Evolutionary conservation across 2,888 invertebrate genomes (phyloP), one percentile per base, ranked within the genome.

Genomic region (Ectobius pallidus): DNA sequence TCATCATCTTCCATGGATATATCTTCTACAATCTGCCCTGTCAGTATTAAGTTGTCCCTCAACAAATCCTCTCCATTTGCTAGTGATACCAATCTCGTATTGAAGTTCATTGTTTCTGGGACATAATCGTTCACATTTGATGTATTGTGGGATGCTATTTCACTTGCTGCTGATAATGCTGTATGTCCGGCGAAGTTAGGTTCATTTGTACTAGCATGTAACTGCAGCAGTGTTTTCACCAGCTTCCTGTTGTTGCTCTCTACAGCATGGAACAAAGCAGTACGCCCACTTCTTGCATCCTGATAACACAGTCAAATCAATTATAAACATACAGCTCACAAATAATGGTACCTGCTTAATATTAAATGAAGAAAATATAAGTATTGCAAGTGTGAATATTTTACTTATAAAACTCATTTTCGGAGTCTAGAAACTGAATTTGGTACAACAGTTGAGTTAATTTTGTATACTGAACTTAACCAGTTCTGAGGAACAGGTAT

Each of bases 271-370:
- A 72, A 72, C 9, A 72, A 27, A 2, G 72, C 44, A 30, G 72
- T 72, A 18, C 67, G 67, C 6, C 72, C 72, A 72, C 72, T 72
- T 42, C 52, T 67, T 3, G 67, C 67, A 58, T 72, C 72, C 72
- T 70, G 44, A 2, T 11, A 42, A 39, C 18, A 30, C n/a, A n/a
- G n/a, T n/a, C n/a, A n/a, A n/a, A n/a, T n/a, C n/a, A n/a, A n/a
- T n/a, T n/a, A n/a, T n/a, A n/a, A n/a, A n/a, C n/a, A n/a, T n/a
- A n/a, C n/a, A n/a, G n/a, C n/a, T n/a, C n/a, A n/a, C n/a, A n/a
- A n/a, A n/a, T n/a, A n/a, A n/a, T n/a, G n/a, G n/a, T n/a, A n/a
- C n/a, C n/a, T n/a, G n/a, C n/a, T n/a, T n/a, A n/a, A n/a, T n/a
- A n/a, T n/a, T n/a, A n/a, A n/a, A n/a, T n/a, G n/a, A n/a, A n/a